phyloP scores from a whole-genome alignment of 2,797 vertebrate genomes.

The Galago senegalensis region DNA sequence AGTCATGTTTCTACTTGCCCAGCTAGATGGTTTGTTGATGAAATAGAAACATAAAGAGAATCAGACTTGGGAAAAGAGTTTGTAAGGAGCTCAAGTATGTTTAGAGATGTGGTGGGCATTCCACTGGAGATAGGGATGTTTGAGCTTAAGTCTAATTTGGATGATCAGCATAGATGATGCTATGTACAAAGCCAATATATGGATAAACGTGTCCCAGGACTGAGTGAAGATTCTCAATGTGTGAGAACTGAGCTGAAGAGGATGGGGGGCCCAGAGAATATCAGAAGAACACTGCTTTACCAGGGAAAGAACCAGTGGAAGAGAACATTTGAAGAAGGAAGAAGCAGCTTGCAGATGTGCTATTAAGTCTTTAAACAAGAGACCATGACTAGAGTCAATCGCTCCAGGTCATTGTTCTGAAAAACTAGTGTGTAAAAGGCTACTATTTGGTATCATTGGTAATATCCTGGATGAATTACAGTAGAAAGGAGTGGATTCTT shows the following conservation, averaged over 20 bases:
- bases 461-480: background rate
- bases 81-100: background rate
- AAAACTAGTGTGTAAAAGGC: background rate
- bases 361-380: background rate
- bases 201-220: background rate
- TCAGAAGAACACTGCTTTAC: background rate
- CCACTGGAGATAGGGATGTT: background rate
- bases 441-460: background rate
- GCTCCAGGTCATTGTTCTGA: background rate
- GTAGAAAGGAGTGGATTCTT: background rate
- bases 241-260: background rate
- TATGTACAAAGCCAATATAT: background rate
- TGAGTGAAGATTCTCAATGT: background rate
- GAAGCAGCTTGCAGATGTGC: background rate
- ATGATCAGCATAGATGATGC: background rate
- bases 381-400: background rate
- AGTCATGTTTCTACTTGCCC: background rate
- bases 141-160: background rate
- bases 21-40: background rate
- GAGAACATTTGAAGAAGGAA: background rate
- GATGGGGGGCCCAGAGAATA: background rate
- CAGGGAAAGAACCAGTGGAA: background rate
- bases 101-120: background rate
- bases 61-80: background rate
- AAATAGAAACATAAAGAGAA: background rate